phyloP scores from a whole-genome alignment of 2,113 vertebrate species.

The Pituophis catenifer region DNA sequence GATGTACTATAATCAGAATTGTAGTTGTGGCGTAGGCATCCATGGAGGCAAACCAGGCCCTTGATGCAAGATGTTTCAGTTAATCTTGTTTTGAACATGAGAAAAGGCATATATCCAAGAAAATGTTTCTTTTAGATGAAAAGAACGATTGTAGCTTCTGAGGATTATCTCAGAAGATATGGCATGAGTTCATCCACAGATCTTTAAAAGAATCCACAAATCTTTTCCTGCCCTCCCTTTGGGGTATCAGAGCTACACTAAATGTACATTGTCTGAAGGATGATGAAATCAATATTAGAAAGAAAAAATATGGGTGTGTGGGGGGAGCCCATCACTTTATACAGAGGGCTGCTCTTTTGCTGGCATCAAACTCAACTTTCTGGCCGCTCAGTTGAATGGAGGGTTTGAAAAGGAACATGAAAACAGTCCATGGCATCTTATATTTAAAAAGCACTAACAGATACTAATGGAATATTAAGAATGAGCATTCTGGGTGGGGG shows the following conservation, averaged over 20 bases:
- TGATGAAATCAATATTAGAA: not conserved
- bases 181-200: not conserved
- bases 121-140: not conserved
- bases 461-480: slow-evolving; percentile 12
- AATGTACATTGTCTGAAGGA: not conserved
- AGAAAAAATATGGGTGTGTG: not conserved
- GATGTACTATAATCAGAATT: not conserved
- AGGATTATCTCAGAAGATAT: not conserved
- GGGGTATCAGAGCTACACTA: not conserved
- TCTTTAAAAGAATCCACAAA: not conserved
- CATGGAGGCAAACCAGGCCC: not conserved
- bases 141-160: not conserved
- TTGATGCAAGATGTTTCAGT: not conserved
- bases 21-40: not conserved
- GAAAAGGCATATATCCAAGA: not conserved
- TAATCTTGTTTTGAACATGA: not conserved
- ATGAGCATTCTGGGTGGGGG: not conserved
- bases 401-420: not conserved
- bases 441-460: slow-evolving; percentile 5
- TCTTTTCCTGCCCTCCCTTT: not conserved
- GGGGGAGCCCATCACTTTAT: not conserved
- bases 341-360: not conserved
- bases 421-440: rapidly evolving
- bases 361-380: not conserved
- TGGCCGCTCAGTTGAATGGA: not conserved